Base-by-base conservation (phyloP, 2,113 vertebrate genomes). In the Dromas ardeola region DNA sequence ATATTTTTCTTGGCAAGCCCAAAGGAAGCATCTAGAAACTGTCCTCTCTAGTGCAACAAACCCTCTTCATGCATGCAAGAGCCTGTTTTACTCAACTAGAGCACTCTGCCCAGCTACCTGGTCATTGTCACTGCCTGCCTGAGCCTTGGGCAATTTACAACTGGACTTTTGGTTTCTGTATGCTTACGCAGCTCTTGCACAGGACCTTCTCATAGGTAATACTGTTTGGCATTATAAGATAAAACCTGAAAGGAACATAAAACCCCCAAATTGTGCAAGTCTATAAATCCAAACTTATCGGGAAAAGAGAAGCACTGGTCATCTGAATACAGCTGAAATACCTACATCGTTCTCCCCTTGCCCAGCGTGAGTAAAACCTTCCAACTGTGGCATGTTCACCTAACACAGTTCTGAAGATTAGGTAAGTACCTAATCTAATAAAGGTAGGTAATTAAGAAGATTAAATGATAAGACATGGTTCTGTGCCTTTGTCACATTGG, bases 91-190 rank as follows among this genome's bases (percentile, higher is more conserved):
- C 25, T 81, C 27, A 66, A 8, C 73, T 74, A 38, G 34, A 84
- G 38, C 10, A 9, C 27, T 32, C 34, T 3, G 2, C 29, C 43
- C 15, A 6, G 8, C 66, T 63, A 0, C 6, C 56, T 22, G 36
- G 26, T 58, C 55, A 12, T 36, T 47, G 47, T 11, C 36, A 40
- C 40, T 29, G 45, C 25, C 49, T 61, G 34, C 59, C 58, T n/a
- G 23, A 88, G 45, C 36, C 58, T 42, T 20, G 30, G 26, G 42
- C 4, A 29, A 27, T 47, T 76, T 67, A 65, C 45, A 62, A 3
- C 16, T 52, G 38, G 19, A 56, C 26, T 86, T 72, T 34, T 23
- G 19, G 3, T 43, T 87, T 70, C 72, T 45, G 4, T 27, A 6
- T 42, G 20, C 42, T 76, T 82, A 29, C 30, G 18, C 40, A 78